phyloP scores from a whole-genome alignment of 2,888 invertebrate genomes.

The Lottia gigantea region DNA sequence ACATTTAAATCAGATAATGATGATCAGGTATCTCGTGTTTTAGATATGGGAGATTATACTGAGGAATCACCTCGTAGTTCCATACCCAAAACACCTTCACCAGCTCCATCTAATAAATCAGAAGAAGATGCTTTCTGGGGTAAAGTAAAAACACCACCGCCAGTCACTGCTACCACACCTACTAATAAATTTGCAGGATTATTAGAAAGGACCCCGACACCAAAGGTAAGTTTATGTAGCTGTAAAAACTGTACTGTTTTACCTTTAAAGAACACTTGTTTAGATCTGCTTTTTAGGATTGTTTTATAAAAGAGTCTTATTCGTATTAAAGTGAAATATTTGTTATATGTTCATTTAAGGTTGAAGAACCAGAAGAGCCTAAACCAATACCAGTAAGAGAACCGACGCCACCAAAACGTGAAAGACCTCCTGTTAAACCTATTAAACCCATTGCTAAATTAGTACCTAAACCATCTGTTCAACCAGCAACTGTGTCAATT shows the following conservation, averaged over 20 bases:
- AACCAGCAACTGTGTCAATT: slow-evolving; percentile 25
- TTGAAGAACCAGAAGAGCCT: neutral
- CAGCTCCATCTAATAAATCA: neutral
- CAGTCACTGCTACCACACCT: neutral
- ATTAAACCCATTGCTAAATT: slow-evolving; percentile 28
- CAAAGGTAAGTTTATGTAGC: slow-evolving; percentile 27
- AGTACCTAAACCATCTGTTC: slow-evolving; percentile 26
- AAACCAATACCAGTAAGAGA: neutral
- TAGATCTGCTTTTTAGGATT: too few species aligned
- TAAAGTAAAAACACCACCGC: neutral
- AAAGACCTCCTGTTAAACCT: slow-evolving; percentile 29
- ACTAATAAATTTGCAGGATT: slow-evolving; percentile 50
- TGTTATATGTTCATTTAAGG: too few species aligned
- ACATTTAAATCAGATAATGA: neutral
- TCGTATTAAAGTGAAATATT: too few species aligned
- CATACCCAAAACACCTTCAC: neutral
- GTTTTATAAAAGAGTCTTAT: too few species aligned
- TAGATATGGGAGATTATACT: neutral
- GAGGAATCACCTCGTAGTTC: neutral
- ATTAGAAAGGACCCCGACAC: slow-evolving; percentile 48
- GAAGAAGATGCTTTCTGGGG: slow-evolving; percentile 9
- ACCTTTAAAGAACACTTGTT: too few species aligned
- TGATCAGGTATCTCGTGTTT: neutral
- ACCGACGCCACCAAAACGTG: slow-evolving; percentile 29
- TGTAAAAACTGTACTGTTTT: too few species aligned